These are phyloP conservation scores for Pogonus chalceus DNA, from an alignment of 1,140 invertebrate genomes.

Conservation along the genomic window DNA sequence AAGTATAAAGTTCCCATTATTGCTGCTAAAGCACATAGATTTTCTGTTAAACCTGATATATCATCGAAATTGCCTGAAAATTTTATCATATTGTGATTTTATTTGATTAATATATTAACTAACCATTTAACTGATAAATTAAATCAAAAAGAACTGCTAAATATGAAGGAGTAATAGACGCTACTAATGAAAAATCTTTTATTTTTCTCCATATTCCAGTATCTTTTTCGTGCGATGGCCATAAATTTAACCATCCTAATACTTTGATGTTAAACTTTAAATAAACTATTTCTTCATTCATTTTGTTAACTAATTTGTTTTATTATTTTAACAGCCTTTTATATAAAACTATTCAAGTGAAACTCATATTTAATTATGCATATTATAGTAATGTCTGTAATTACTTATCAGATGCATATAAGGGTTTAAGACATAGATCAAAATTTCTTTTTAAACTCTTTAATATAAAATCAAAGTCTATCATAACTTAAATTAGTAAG, in stretches of 20 bases:
- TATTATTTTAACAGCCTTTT: no score
- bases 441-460: no score
- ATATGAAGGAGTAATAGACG: not conserved
- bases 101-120: not conserved
- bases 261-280: not conserved
- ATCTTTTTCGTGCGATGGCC: not conserved
- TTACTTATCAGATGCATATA: no score
- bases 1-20: not conserved
- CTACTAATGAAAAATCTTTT: not conserved
- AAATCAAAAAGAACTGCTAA: not conserved
- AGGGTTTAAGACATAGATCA: no score
- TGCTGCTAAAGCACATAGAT: not conserved
- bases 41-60: not conserved
- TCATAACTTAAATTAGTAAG: no score
- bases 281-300: not conserved
- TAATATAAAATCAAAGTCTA: no score
- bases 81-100: not conserved
- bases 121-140: slow-evolving; percentile 4
- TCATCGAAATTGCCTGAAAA: slow-evolving; percentile 1
- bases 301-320: no score
- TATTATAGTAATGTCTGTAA: no score
- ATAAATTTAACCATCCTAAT: not conserved
- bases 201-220: not conserved
- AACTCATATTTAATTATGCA: no score
- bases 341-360: no score